Evolutionary conservation across 2,113 vertebrate genomes (phyloP), one percentile per base, ranked within the genome.

Genomic region (Leptodactylus fuscus): DNA sequence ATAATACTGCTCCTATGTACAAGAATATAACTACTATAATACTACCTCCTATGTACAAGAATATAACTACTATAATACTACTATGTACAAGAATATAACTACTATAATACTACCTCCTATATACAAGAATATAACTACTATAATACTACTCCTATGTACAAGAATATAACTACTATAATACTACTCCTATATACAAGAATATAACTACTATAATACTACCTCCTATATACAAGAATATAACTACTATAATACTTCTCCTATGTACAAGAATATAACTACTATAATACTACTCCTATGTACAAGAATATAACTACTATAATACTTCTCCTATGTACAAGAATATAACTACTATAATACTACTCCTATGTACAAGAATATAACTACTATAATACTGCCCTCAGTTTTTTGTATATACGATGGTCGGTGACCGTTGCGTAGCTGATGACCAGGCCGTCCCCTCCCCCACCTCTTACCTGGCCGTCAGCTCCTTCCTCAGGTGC

Each of bases 391-490:
- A 60, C 58, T 27, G 58, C 58, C 24, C 24, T n/a, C n/a, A n/a
- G n/a, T n/a, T n/a, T n/a, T n/a, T n/a, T n/a, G n/a, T n/a, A n/a
- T n/a, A n/a, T n/a, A n/a, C n/a, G n/a, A n/a, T n/a, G n/a, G n/a
- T 41, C 41, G 1, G 41, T 41, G 5, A 41, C 41, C 41, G 9
- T n/a, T 9, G 9, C 9, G 41, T 5, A 41, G 41, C 41, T 6
- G 41, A 41, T 41, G 9, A 48, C 58, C n/a, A n/a, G n/a, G n/a
- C n/a, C n/a, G n/a, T n/a, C 18, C 16, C 32, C 7, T 2, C 10
- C 6, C 69, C 7, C 20, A 12, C 7, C 38, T 41, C 88, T 1
- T 51, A 97, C 96, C 96, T 97, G 91, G 92, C 91, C 76, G 94
- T 95, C 67, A 97, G 91, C 7, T 91, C 90, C 85, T 88, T 93